Conservation (phyloP, 1,140 invertebrate species). For the Teleogryllus occipitalis region DNA sequence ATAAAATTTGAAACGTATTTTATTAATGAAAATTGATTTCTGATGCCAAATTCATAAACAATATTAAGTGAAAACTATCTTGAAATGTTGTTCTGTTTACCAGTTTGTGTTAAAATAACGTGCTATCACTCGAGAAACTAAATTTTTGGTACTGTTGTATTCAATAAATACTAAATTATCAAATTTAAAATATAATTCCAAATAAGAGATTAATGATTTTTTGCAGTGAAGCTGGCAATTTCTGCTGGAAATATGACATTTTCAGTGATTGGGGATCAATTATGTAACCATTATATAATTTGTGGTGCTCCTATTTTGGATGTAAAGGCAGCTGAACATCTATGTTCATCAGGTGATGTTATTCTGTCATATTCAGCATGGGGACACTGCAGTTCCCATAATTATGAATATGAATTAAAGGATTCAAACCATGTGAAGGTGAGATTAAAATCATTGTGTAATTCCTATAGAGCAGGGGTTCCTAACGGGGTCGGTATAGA, state of each 20-base stretch:
- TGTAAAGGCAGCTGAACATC: slow-evolving; percentile 39
- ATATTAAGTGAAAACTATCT: no score
- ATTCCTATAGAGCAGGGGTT: no score
- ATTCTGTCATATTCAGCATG: slow-evolving; percentile 42
- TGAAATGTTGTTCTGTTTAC: no score
- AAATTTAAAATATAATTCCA: no score
- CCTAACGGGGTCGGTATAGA: no score
- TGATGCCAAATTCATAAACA: neutral
- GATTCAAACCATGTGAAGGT: slow-evolving; percentile 12
- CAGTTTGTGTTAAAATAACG: no score
- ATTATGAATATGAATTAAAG: neutral
- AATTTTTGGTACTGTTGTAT: no score
- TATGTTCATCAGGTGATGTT: slow-evolving; percentile 39
- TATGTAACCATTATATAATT: slow-evolving; percentile 45
- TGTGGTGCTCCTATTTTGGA: slow-evolving; percentile 53
- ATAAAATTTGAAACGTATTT: no score
- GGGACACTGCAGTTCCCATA: slow-evolving; percentile 31
- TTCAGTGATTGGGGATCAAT: slow-evolving; percentile 45
- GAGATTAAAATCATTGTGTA: no score
- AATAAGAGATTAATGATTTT: neutral
- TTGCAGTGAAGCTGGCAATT: slow-evolving; percentile 52
- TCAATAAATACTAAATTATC: no score
- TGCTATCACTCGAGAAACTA: no score
- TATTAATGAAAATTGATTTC: no score
- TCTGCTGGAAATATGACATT: slow-evolving; percentile 49